Evolutionary conservation across 2,888 invertebrate genomes (phyloP), one percentile per base, ranked within the genome.

Genomic region (Lepetodrilus schrolli): DNA sequence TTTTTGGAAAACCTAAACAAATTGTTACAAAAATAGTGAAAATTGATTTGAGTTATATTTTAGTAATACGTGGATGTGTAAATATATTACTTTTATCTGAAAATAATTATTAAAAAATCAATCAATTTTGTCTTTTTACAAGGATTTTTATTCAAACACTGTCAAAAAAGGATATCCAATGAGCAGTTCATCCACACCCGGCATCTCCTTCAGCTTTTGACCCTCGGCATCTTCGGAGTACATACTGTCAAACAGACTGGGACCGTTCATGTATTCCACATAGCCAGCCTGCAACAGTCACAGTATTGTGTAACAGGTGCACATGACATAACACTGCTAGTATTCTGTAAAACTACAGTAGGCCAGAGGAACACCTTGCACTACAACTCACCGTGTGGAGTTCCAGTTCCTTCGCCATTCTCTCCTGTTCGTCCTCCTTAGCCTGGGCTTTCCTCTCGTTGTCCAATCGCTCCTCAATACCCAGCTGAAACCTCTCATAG

Each of bases 151-250:
- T n/a, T n/a, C n/a, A n/a, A n/a, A n/a, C n/a, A n/a, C n/a, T n/a
- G n/a, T n/a, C n/a, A n/a, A n/a, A 34, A 87, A 89, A 89, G 89
- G 90, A 89, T 90, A 90, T 87, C 80, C 79, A 70, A 81, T 76
- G 70, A 90, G 72, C 49, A 90, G 78, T 69, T 90, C 90, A 50
- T 87, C 87, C 1, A 90, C 86, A 17, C 88, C 89, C 10, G 90
- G 89, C 84, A 90, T 90, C 48, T 83, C 83, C 51, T 86, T 86
- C 71, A 91, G 78, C 76, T 88, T 91, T 81, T 87, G 84, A 21
- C 90, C 90, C 75, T 91, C 91, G 5, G 84, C 80, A 75, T 91
- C 91, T 73, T 91, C 90, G 3, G 85, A 80, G 77, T 89, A 91
- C 87, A 91, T 84, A 38, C 82, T 83, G 17, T 87, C 86, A 84